Base-by-base conservation (phyloP, 2,113 vertebrate species). In the Alethe diademata region DNA sequence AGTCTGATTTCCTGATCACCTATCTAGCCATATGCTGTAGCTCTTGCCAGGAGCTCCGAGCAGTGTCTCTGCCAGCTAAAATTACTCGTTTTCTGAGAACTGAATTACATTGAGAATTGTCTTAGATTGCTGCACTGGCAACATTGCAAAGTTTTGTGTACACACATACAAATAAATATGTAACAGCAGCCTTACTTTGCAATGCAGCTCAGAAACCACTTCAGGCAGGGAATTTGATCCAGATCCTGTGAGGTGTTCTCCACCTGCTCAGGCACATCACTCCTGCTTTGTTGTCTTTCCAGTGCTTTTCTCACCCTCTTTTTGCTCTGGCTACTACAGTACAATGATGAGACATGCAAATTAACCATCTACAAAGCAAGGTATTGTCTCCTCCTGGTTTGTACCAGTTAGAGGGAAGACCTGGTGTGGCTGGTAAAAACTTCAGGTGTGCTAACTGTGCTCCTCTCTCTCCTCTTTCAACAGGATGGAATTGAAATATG, bases 401-500 rank as follows among this genome's bases (percentile, higher is more conserved):
- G 42, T 72, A 56, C 47, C 53, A 51, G 17, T 58, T 65, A 36
- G 19, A 81, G 43, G 40, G 25, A 70, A 88, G 67, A 82, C 25
- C 33, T 75, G 6, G 36, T 60, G 56, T 36, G 87, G 29, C 38
- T 93, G 42, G 11, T 65, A 53, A 40, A 50, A 69, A 13, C 29
- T 78, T 50, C 12, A 76, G 8, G 13, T 83, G 45, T 85, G 50
- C 35, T 97, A 78, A 80, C 75, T 48, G 0, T 81, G 19, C 24
- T 38, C 40, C 45, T 94, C 76, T 92, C 65, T 72, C 76, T 94
- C 51, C 62, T 62, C 76, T 95, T 94, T 36, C 85, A 72, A 91
- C 97, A 98, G 97, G 91, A 98, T 98, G 98, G 96, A 95, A 89
- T 93, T 92, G 93, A 97, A 95, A 51, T 61, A 64, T 11, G 18